Evolutionary conservation across 2,797 vertebrate species (phyloP), one percentile per base, ranked within the genome.

Genomic region (Tinamus major): DNA sequence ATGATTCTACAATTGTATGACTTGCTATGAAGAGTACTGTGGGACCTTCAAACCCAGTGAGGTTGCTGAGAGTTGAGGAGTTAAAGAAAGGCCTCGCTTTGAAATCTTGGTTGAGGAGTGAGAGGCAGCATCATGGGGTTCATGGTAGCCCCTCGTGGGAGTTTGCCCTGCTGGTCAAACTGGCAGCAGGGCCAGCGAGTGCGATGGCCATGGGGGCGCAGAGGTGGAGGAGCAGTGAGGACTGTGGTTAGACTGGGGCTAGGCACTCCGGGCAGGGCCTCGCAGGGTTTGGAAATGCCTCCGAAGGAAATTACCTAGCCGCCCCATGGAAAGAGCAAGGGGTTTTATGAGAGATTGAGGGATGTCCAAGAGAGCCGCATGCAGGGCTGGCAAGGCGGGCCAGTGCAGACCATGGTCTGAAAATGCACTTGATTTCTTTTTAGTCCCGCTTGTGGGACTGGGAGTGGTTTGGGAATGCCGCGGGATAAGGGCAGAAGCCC

Each of bases 391-490:
- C n/a, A 27, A 59, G 27, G 29, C 39, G 33, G 55, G 23, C 17
- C 71, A 46, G 37, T 26, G 20, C 12, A n/a, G 17, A 9, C 16
- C 37, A 27, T 33, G 58, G 6, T 72, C 31, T 21, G 13, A 67
- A 48, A 44, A 31, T 42, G 35, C 26, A 7, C 33, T 21, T 59
- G 51, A 5, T 29, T 49, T 56, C 29, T n/a, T 42, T 75, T 56
- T 33, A 29, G 53, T 64, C 10, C 29, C 0, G 0, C 41, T 49
- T 63, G 58, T 23, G 51, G n/a, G n/a, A n/a, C n/a, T n/a, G n/a
- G n/a, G n/a, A 58, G 3, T 41, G 61, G 56, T 53, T 82, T 2
- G 0, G 33, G 69, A 41, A 71, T 70, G 56, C 80, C 76, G 55
- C 4, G 10, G n/a, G 39, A 2, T 67, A 37, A 64, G 31, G 72